Base-by-base conservation (phyloP, 2,797 vertebrate genomes). In the Scleropages formosus region DNA sequence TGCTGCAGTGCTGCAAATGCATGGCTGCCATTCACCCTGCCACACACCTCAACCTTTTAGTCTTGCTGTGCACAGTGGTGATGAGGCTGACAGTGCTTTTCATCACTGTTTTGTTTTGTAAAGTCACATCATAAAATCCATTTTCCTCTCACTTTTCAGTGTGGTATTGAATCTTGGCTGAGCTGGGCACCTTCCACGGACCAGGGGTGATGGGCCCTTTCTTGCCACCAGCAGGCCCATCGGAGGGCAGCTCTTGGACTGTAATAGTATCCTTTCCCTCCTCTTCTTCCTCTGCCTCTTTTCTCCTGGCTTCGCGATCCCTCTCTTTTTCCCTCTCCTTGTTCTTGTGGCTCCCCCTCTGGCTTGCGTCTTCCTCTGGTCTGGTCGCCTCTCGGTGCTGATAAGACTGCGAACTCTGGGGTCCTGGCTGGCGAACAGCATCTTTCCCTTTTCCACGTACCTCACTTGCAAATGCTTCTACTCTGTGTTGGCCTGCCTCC, bases 181-280 rank as follows among this genome's bases (percentile, higher is more conserved):
- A 85, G 46, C 91, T 90, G 4, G 97, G 97, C 24, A 98, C 95
- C 84, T 95, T 97, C 98, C 98, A 99, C 0, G 96, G 97, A 4
- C 98, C 97, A 0, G 96, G 97, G 60, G 94, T 94, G 81, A 98
- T 94, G 0, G 92, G 77, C 76, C 91, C 88, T 86, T 92, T 96
- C 78, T 87, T 93, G 27, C 81, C 83, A 78, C 83, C 82, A 20
- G 80, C 47, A 0, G 81, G 87, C 74, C 91, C 93, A 0, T 93
- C 90, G 80, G 82, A 87, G 77, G 78, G 76, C 46, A 84, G 86
- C 77, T 91, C 91, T 84, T 78, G 87, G 68, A 78, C 61, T 84
- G 80, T 75, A 86, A 93, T 90, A 84, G 88, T 92, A 24, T 90
- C 90, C 77, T 77, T 89, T 53, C 75, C 84, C 4, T 49, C 80